Evolutionary conservation across 92 coral and sea anemone species (phyloP), one percentile per base, ranked within the genome.

Genomic region (Virgularia gustaviana): DNA sequence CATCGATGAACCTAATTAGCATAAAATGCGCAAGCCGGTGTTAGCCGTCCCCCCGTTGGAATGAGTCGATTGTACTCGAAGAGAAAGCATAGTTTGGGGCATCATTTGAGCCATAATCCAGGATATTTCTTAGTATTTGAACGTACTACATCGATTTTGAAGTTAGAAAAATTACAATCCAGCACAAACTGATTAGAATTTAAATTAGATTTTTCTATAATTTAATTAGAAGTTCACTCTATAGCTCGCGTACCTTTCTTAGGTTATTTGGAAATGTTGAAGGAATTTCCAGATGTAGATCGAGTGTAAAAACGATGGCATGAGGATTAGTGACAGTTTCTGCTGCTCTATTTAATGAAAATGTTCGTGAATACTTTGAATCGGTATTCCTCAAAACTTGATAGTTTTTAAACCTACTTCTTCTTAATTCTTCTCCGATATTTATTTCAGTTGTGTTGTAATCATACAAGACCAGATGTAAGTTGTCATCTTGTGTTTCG

Each of bases 391-490:
- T 58, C 11, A 82, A 28, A 51, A 85, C 52, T 18, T 53, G 66
- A 45, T 49, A 73, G 27, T 81, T 84, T 11, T 88, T 88, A 22
- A 87, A 63, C 0, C 28, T 62, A 63, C 91, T 77, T 28, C 41
- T 20, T 27, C 63, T 73, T 18, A 87, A 64, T 20, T 73, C 91
- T 15, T 73, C 62, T 43, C 77, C 78, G 35, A 83, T 39, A 55
- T 87, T 75, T 10, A 87, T 79, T 54, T 84, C 83, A 1, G 78
- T 70, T 36, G 83, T 87, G 20, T 83, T 63, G 31, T 76, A 83
- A 52, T 87, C 81, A 63, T 53, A 87, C 23, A 83, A 44, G 41
- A 80, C 76, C 31, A 87, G 70, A 19, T 70, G 31, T 20, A 87
- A 81, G 33, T 79, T 63, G 29, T 58, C 36, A 57, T 87, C 91